Evolutionary conservation across 2,113 vertebrate species (phyloP), one percentile per base, ranked within the genome.

Genomic region (Megaleporinus macrocephalus): DNA sequence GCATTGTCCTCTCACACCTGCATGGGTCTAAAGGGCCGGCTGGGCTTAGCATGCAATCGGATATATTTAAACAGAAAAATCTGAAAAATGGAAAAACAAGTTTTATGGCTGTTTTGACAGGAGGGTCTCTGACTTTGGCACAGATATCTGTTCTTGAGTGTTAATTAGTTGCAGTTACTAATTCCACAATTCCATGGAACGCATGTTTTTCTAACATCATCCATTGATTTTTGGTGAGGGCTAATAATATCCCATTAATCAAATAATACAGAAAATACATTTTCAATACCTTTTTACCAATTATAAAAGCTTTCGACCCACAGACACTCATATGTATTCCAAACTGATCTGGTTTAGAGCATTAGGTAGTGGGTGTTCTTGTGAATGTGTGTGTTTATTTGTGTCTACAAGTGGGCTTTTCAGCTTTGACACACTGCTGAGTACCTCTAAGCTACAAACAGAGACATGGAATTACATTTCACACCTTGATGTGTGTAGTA

Each of bases 401-500:
- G 63, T 33, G 65, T 41, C 9, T 69, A 41, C 30, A 69, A 41
- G 66, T 44, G 18, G 36, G 22, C 66, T 44, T 70, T 70, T 70
- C 66, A 44, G 41, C 66, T 70, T 70, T 44, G 66, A 70, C 36
- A 70, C 66, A 70, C 66, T 44, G n/a, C 33, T 70, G 66, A 44
- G 66, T 70, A 14, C 20, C 36, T 70, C 33, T 41, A 70, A 70
- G 66, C 33, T 24, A 70, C 33, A 70, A 70, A 44, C 33, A 70
- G 36, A 44, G 20, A 68, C 33, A 70, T 68, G 65, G 65, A 68
- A 68, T 70, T 70, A 70, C 66, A 70, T 70, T 70, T 70, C 66
- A 70, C 66, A 70, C 66, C 66, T 70, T 70, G 66, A 70, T 70
- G 66, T 70, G 66, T 70, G 36, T 70, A 11, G 36, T 70, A 51